phyloP scores from a whole-genome alignment of 2,888 invertebrate genomes.

The Caradrina clavipalpis region DNA sequence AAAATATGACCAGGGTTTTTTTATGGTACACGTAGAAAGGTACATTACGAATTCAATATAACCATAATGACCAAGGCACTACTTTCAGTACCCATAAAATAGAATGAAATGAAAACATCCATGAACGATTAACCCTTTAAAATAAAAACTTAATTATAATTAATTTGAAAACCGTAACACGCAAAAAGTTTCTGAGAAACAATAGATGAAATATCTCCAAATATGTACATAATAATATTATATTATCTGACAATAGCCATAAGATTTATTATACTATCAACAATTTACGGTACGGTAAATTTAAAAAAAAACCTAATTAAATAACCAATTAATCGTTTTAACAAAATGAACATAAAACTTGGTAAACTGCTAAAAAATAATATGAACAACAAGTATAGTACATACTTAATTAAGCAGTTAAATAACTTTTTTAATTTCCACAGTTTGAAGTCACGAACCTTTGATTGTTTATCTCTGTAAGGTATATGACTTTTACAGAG shows the following conservation, averaged over 20 bases:
- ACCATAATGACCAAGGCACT: too few relatives aligned
- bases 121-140: neutral
- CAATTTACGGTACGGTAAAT: neutral
- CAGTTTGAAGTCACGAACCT: neutral
- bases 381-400: neutral
- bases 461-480: conserved; percentile 1
- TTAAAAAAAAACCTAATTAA: conserved; percentile 16
- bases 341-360: conserved; percentile 9
- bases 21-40: too few relatives aligned
- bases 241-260: neutral
- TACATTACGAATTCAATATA: too few relatives aligned
- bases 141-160: neutral
- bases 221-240: neutral
- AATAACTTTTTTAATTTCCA: conserved; percentile 5
- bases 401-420: neutral
- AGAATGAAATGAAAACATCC: neutral
- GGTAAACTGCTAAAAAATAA: neutral
- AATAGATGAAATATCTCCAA: neutral
- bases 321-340: conserved; percentile 17
- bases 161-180: neutral
- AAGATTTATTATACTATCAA: neutral
- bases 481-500: conserved; percentile 11
- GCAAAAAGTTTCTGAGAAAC: neutral
- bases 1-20: too few relatives aligned
- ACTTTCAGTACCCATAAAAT: too few relatives aligned